phyloP scores from a whole-genome alignment of 2,797 vertebrate genomes.

The Chaunax sp. region DNA sequence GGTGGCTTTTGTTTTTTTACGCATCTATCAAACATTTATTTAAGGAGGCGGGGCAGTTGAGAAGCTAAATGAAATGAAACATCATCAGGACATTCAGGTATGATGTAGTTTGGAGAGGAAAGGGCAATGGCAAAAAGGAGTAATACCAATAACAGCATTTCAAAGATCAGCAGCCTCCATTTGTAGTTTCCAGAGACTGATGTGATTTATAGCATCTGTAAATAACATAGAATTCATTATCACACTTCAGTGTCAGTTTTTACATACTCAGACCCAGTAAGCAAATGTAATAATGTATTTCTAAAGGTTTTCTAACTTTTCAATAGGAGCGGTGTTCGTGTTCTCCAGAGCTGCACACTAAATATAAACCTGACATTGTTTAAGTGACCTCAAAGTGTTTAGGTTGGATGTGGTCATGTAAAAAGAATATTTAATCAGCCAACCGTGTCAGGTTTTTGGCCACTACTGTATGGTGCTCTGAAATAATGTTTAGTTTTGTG shows the following conservation, averaged over 20 bases:
- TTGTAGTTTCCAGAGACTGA: too few species aligned
- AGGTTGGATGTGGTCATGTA: background rate
- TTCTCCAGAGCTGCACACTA: background rate
- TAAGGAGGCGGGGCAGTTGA: slow-evolving; percentile 23
- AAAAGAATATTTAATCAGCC: too few species aligned
- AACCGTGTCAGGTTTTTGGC: too few species aligned
- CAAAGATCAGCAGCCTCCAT: too few species aligned
- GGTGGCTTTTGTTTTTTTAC: slow-evolving; percentile 27
- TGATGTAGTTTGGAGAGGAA: slow-evolving; percentile 1
- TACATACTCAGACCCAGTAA: background rate
- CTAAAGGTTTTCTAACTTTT: background rate
- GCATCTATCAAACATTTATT: slow-evolving; percentile 45
- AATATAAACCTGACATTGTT: slow-evolving; percentile 3
- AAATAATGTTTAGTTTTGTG: slow-evolving; percentile 4
- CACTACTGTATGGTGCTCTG: background rate
- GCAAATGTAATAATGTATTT: background rate
- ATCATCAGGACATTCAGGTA: slow-evolving; percentile 7
- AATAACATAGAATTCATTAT: too few species aligned
- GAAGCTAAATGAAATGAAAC: slow-evolving; percentile 22
- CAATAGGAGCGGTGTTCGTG: background rate
- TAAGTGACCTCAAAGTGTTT: background rate
- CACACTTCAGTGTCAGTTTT: background rate
- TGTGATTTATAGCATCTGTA: too few species aligned
- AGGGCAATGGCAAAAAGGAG: background rate
- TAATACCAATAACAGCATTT: slow-evolving; percentile 3